Conservation (phyloP, 2,113 vertebrate species). For the Taurulus bubalis region DNA sequence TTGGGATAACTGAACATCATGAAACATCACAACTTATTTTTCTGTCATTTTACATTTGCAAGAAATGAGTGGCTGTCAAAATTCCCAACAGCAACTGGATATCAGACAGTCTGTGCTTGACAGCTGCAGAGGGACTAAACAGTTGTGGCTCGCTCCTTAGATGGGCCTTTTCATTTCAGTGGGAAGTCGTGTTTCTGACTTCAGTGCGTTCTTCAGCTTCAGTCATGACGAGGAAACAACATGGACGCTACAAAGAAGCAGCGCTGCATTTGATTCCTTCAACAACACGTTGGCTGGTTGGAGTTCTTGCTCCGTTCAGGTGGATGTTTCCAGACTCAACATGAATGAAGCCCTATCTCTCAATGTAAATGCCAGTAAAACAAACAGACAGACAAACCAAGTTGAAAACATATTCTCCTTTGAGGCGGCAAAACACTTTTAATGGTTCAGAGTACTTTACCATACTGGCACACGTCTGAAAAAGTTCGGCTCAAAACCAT, state of each 20-base stretch:
- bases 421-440: no score
- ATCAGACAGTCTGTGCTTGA: background rate
- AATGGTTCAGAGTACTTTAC: background rate
- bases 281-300: background rate
- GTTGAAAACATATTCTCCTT: no score
- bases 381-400: background rate
- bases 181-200: background rate
- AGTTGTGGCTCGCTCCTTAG: background rate
- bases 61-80: no score
- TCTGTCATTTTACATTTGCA: no score
- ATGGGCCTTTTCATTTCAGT: no score
- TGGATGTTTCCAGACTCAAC: no score
- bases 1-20: background rate
- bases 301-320: no score
- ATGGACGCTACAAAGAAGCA: background rate
- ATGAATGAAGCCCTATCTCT: no score
- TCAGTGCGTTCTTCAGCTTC: background rate
- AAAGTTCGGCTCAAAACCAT: background rate
- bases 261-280: background rate
- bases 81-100: background rate
- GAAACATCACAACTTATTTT: background rate
- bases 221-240: background rate
- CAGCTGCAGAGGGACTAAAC: no score
- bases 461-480: background rate
- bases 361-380: no score